Conservation (phyloP, 2,888 invertebrate genomes). For the Thymelicus lineola region DNA sequence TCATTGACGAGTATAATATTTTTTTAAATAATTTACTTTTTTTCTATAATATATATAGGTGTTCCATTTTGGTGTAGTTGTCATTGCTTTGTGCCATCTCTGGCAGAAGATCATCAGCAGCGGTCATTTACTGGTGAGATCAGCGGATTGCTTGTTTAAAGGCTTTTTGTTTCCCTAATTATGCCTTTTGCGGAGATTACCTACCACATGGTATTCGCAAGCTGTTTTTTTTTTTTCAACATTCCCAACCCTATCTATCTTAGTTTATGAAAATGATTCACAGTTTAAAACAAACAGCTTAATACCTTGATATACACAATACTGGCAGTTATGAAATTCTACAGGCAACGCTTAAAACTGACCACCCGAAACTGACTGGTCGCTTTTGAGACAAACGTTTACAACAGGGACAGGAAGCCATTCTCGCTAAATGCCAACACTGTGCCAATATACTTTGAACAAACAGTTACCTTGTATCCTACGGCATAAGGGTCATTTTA, state of each 20-base stretch:
- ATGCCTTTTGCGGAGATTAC: too few species aligned
- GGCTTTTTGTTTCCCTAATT: too few species aligned
- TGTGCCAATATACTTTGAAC: conserved; percentile 7
- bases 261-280: background rate
- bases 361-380: conserved; percentile 5
- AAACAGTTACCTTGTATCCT: background rate
- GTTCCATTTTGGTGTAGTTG: too few species aligned
- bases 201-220: too few species aligned
- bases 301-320: background rate
- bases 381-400: conserved; percentile 30
- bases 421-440: conserved; percentile 31
- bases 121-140: too few species aligned
- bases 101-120: too few species aligned
- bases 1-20: too few species aligned
- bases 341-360: conserved; percentile 16
- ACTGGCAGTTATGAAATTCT: conserved; percentile 11
- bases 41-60: too few species aligned
- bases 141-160: too few species aligned
- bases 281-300: background rate
- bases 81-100: too few species aligned
- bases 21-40: too few species aligned
- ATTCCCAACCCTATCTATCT: background rate
- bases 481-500: conserved; percentile 19
- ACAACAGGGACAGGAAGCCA: conserved; percentile 26
- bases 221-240: too few species aligned